Evolutionary conservation across 2,797 vertebrate genomes (phyloP).

Genomic region (Capromys pilorides): DNA sequence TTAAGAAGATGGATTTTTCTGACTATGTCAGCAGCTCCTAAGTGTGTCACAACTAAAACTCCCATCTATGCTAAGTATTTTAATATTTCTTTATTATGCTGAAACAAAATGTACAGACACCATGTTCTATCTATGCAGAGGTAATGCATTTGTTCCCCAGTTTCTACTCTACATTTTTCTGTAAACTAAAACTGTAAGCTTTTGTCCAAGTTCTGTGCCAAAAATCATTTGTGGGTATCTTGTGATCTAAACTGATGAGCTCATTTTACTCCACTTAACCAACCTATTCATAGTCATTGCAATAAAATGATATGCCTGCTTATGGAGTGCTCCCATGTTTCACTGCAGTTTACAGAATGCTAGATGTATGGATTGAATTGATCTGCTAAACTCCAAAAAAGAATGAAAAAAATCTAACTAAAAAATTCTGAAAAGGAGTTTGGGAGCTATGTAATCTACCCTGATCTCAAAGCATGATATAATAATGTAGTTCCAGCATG

Average conservation of each 20-base stretch:
- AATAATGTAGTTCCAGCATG: neutral
- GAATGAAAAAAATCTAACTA: neutral
- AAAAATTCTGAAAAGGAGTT: slow-evolving; percentile 4
- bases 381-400: slow-evolving; percentile 22
- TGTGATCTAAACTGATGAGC: neutral
- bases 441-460: neutral
- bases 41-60: neutral
- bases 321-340: neutral
- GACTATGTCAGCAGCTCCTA: neutral
- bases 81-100: neutral
- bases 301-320: neutral
- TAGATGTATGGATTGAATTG: neutral
- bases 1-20: slow-evolving; percentile 46
- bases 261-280: neutral
- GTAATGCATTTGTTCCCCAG: neutral
- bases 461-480: neutral
- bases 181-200: neutral
- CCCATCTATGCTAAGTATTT: neutral
- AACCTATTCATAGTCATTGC: neutral
- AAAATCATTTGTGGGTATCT: neutral
- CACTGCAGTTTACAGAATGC: neutral
- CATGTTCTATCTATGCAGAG: neutral
- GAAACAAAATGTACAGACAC: neutral
- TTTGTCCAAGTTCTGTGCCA: neutral
- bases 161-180: slow-evolving; percentile 1